Evolutionary conservation across 2,113 vertebrate species (phyloP).

Genomic region (Platysternon megacephalum): DNA sequence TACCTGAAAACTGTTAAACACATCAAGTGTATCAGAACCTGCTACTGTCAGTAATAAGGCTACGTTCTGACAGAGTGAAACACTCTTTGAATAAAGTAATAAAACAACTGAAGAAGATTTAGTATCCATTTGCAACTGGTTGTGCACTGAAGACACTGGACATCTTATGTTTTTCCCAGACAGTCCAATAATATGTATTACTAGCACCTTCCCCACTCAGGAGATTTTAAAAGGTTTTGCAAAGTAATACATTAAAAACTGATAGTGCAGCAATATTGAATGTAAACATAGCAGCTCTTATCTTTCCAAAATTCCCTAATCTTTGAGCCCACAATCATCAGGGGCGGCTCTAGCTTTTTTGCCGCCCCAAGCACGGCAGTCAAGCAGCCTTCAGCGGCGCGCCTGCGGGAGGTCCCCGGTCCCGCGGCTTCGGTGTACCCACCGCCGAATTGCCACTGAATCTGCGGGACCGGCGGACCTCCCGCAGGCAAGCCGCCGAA

Average conservation of each 20-base stretch:
- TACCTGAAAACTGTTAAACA: background rate
- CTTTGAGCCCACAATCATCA: background rate
- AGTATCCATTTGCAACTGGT: no score
- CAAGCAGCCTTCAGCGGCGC: no score
- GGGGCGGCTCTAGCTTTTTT: no score
- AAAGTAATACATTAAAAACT: conserved; percentile 38
- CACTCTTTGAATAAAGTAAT: background rate
- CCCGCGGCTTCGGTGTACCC: no score
- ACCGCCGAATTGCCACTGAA: no score
- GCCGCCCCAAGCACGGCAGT: no score
- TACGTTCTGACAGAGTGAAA: background rate
- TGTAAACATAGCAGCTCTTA: conserved; percentile 21
- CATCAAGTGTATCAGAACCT: background rate
- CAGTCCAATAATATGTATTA: background rate
- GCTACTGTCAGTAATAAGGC: background rate
- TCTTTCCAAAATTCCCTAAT: background rate
- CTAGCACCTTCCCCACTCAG: background rate
- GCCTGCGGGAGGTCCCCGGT: no score
- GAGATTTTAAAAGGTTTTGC: conserved; percentile 7
- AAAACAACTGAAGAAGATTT: no score
- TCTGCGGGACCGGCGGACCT: no score
- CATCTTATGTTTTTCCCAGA: background rate
- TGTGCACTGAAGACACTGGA: background rate
- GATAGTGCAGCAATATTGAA: background rate
- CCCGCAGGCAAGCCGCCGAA: no score